phyloP scores from a whole-genome alignment of 2,113 vertebrate genomes.

The Stercorarius parasiticus region DNA sequence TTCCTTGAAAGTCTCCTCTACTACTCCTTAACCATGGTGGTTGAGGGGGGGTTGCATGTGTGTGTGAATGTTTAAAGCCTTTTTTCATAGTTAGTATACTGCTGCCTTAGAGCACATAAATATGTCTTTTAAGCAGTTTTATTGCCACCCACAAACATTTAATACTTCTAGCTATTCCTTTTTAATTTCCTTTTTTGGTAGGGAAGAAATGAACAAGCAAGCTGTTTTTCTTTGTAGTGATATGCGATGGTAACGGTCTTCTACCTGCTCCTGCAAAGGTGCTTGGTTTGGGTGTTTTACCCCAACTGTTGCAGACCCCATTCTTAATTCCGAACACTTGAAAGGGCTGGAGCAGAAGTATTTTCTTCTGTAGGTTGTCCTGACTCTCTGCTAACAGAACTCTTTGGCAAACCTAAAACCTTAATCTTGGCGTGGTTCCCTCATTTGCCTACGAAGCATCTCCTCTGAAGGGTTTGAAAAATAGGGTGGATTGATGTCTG shows the following conservation, averaged over 20 bases:
- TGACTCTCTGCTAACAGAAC: background rate
- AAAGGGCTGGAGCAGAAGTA: background rate
- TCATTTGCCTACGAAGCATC: fast-evolving
- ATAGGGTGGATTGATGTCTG: fast-evolving
- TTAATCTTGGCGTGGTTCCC: background rate
- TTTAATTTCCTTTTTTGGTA: background rate
- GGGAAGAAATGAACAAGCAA: background rate
- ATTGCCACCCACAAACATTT: background rate
- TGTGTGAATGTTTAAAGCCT: background rate
- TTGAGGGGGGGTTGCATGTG: background rate
- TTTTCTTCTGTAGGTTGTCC: background rate
- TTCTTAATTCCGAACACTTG: fast-evolving
- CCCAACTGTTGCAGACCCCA: fast-evolving
- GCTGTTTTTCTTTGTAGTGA: background rate
- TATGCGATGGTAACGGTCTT: fast-evolving
- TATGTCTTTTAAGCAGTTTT: background rate
- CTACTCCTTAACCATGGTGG: background rate
- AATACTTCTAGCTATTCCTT: background rate
- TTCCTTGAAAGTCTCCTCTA: background rate
- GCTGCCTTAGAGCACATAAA: background rate
- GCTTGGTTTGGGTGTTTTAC: background rate
- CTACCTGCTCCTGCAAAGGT: background rate
- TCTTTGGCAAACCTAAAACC: background rate
- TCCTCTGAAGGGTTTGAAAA: background rate
- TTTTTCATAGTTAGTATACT: background rate